Evolutionary conservation across 35 echinoderm and acorn worm species (phyloP).

Genomic region (Apostichopus parvimensis): DNA sequence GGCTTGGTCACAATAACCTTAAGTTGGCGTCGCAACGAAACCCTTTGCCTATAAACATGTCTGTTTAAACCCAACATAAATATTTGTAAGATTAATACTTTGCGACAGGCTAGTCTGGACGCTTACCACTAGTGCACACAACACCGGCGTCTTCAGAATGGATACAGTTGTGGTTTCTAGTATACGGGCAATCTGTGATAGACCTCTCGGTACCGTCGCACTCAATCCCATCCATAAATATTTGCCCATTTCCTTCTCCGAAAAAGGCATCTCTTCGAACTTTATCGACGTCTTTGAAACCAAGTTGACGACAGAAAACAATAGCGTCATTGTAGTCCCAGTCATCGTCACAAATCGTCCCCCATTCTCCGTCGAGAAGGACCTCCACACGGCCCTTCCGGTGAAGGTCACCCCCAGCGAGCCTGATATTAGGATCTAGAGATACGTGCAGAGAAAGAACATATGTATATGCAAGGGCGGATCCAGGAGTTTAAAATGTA

Average conservation of each 20-base stretch:
- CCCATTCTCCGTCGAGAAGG: constrained; percentile 36
- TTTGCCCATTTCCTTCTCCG: neutral
- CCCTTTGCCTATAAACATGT: too few species aligned
- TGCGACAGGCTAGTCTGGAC: too few species aligned
- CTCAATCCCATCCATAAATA: neutral
- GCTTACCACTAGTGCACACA: too few species aligned
- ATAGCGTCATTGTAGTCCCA: constrained; percentile 19
- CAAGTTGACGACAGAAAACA: constrained; percentile 58
- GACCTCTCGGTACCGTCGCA: neutral
- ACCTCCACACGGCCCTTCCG: constrained; percentile 34
- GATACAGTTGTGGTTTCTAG: neutral
- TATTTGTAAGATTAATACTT: too few species aligned
- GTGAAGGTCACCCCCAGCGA: neutral
- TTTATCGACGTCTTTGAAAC: neutral
- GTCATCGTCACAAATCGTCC: constrained; percentile 4
- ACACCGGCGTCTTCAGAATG: neutral
- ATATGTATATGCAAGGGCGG: too few species aligned
- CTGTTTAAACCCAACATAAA: too few species aligned
- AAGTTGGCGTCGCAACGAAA: too few species aligned
- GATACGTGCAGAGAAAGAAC: too few species aligned
- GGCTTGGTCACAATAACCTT: too few species aligned
- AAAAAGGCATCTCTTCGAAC: neutral
- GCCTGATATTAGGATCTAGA: neutral
- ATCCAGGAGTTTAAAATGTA: too few species aligned
- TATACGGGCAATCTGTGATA: neutral